These are phyloP conservation scores for Lota lota DNA, from an alignment of 2,113 vertebrate species.

Conservation along the genomic window DNA sequence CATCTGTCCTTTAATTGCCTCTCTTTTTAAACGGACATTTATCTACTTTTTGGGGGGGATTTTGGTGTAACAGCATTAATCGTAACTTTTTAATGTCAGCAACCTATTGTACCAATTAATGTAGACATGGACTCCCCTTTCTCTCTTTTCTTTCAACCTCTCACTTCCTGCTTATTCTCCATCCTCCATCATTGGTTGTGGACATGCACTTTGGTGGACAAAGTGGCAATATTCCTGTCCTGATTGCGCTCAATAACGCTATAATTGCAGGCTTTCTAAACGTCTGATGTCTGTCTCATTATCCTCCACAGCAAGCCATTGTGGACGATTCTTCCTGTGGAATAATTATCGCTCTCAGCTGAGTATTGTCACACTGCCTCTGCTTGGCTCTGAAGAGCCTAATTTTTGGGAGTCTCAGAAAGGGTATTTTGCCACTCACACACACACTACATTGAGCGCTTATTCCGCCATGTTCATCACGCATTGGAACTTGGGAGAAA, in stretches of 20 bases:
- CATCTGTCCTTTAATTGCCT: background rate
- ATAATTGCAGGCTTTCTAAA: slow-evolving; percentile 56
- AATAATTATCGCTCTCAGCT: slow-evolving; percentile 17
- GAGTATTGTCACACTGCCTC: slow-evolving; percentile 17
- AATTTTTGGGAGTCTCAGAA: slow-evolving; percentile 40
- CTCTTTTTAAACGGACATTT: too few relatives aligned
- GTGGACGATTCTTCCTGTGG: slow-evolving; percentile 40
- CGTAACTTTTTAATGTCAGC: too few relatives aligned
- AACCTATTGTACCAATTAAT: too few relatives aligned
- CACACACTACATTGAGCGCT: slow-evolving; percentile 21
- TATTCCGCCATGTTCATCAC: background rate
- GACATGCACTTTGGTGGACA: too few relatives aligned
- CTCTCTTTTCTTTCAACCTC: background rate
- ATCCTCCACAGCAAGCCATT: slow-evolving; percentile 31
- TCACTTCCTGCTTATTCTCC: background rate
- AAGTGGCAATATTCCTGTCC: slow-evolving; percentile 42
- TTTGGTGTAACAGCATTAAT: too few relatives aligned
- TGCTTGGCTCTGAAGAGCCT: slow-evolving; percentile 15
- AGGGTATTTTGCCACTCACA: slow-evolving; percentile 12
- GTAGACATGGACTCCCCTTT: too few relatives aligned
- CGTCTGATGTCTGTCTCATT: slow-evolving; percentile 38
- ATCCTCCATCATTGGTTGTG: too few relatives aligned
- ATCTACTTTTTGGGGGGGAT: too few relatives aligned
- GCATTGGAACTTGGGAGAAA: slow-evolving; percentile 20
- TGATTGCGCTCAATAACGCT: slow-evolving; percentile 48